Conservation (phyloP, 2,888 invertebrate species). For the Tuberolachnus salignus region DNA sequence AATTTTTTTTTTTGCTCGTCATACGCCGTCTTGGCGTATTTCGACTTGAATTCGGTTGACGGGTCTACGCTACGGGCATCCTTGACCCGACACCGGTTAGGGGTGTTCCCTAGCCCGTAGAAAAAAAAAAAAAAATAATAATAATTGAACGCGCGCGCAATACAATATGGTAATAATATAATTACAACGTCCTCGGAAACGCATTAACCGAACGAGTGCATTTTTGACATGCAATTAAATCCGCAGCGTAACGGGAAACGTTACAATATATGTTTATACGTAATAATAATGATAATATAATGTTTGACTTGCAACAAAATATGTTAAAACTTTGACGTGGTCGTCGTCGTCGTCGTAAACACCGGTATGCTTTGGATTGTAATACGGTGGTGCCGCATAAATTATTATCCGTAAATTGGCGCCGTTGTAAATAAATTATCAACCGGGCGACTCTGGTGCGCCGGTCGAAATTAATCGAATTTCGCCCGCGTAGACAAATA, state of each 20-base stretch:
- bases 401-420: slow-evolving; percentile 26
- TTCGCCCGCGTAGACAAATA: slow-evolving; percentile 26
- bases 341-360: not conserved
- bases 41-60: too few species aligned
- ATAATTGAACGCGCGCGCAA: too few species aligned
- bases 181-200: too few species aligned
- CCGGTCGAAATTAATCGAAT: slow-evolving; percentile 46
- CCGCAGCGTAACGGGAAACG: too few species aligned
- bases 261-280: too few species aligned
- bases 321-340: not conserved
- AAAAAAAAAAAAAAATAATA: too few species aligned
- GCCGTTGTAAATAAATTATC: slow-evolving; percentile 31
- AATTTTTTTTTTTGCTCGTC: too few species aligned
- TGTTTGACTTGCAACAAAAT: not conserved
- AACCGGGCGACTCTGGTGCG: slow-evolving; percentile 6
- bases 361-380: not conserved
- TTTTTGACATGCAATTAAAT: not conserved
- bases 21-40: too few species aligned
- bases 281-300: not conserved
- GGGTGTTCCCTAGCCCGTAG: too few species aligned
- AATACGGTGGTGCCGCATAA: not conserved
- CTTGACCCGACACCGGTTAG: too few species aligned
- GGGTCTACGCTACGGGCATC: too few species aligned
- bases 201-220: not conserved
- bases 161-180: too few species aligned